Percentiles rank a stretch among this genome's conserved stretches.
Evolutionary conservation across 2,888 invertebrate species (phyloP).

Genomic region (Drosophila meridionalis): DNA sequence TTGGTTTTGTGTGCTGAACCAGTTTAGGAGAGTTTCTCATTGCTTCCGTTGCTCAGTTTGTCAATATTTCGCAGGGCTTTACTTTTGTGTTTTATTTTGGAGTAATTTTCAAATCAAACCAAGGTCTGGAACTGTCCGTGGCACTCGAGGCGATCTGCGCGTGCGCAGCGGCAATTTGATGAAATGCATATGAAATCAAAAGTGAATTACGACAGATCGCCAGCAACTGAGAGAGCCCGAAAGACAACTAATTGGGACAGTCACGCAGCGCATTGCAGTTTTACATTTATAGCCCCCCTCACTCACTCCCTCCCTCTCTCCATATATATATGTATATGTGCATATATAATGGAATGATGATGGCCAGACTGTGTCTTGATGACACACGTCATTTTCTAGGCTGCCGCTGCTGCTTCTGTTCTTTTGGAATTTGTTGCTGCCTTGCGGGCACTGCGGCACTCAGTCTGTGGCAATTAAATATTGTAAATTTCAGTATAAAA

Average conservation of each 20-base stretch:
- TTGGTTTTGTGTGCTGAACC: conserved; percentile 32
- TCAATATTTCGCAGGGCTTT: conserved; percentile 6
- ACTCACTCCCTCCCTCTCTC: not conserved
- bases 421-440: conserved; percentile 20
- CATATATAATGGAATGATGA: conserved; percentile 21
- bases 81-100: conserved; percentile 34
- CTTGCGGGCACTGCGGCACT: conserved; percentile 30
- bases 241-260: conserved; percentile 63
- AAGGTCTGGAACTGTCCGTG: conserved; percentile 62
- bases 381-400: conserved; percentile 39
- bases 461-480: conserved; percentile 58
- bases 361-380: conserved; percentile 22
- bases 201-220: conserved; percentile 71
- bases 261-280: conserved; percentile 62
- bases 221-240: conserved; percentile 9
- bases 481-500: conserved; percentile 69
- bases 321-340: conserved; percentile 7
- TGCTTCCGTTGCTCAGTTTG: conserved; percentile 18
- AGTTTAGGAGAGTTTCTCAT: conserved; percentile 33
- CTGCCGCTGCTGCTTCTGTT: conserved; percentile 11
- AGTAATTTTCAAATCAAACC: conserved; percentile 74
- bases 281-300: conserved; percentile 14
- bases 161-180: conserved; percentile 81
- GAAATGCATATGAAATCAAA: conserved; percentile 81
- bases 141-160: conserved; percentile 65